Evolutionary conservation across 2,888 invertebrate species (phyloP).

Genomic region (Slavum lentiscoides): DNA sequence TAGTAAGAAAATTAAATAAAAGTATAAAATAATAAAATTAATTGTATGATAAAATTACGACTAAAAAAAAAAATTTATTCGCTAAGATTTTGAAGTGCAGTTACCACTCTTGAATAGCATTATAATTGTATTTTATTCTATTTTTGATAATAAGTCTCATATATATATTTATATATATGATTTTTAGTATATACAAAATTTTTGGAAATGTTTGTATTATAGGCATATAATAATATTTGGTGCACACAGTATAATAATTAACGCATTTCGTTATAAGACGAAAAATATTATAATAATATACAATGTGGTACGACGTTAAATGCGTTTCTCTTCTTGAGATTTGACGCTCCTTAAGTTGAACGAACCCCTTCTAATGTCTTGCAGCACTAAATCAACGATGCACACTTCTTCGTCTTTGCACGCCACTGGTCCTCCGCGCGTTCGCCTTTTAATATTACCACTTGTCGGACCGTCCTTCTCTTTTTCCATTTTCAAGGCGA

Average conservation of each 20-base stretch:
- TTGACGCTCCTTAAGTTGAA: conserved; percentile 56
- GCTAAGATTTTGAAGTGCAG: too few relatives aligned
- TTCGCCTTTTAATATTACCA: neutral
- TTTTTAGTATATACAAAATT: neutral
- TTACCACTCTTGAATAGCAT: too few relatives aligned
- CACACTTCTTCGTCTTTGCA: conserved; percentile 56
- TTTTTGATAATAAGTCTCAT: neutral
- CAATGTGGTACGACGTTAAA: neutral
- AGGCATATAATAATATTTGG: neutral
- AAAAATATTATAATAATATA: neutral
- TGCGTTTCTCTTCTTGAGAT: conserved; percentile 3
- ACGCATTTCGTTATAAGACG: neutral
- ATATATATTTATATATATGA: neutral
- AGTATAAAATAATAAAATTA: neutral
- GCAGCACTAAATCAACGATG: conserved; percentile 58
- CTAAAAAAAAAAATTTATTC: neutral
- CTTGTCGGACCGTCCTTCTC: neutral
- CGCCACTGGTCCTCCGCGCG: neutral
- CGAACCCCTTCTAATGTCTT: conserved; percentile 57
- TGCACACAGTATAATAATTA: neutral
- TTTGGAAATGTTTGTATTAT: neutral
- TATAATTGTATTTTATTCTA: neutral
- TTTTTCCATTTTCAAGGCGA: conserved; percentile 54
- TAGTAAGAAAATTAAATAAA: neutral
- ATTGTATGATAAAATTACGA: neutral